phyloP scores from a whole-genome alignment of 2,888 invertebrate genomes.

The Aspidapion aeneum region DNA sequence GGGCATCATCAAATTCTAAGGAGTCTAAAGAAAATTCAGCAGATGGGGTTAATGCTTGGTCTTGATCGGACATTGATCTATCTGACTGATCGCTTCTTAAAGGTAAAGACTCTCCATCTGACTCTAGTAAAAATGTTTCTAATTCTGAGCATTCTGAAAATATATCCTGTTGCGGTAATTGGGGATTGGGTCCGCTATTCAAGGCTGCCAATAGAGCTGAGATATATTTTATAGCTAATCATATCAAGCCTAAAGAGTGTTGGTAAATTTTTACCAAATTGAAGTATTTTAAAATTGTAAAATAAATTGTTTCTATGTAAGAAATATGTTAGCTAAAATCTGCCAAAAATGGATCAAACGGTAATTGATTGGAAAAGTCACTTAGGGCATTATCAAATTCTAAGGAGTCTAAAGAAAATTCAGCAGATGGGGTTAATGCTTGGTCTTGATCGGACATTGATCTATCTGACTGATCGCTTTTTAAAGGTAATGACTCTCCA shows the following conservation, averaged over 20 bases:
- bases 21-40: constrained; percentile 44
- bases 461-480: constrained; percentile 40
- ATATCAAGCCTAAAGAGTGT: no score
- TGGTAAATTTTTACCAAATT: no score
- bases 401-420: constrained; percentile 44
- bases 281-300: no score
- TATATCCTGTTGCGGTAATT: constrained; percentile 17
- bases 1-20: constrained; percentile 44
- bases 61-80: constrained; percentile 29
- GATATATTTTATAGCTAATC: constrained; percentile 66
- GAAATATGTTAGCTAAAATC: constrained; percentile 35
- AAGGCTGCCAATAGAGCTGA: constrained; percentile 47
- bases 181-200: constrained; percentile 30
- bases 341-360: constrained; percentile 43
- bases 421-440: constrained; percentile 35
- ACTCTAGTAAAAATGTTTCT: constrained; percentile 52
- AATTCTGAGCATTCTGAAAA: constrained; percentile 45
- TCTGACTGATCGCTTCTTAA: constrained; percentile 41
- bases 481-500: constrained; percentile 42
- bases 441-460: constrained; percentile 1
- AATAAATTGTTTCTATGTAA: no score
- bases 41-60: constrained; percentile 41
- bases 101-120: constrained; percentile 49
- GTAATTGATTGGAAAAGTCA: constrained; percentile 42
- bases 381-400: constrained; percentile 45